phyloP scores from a whole-genome alignment of 2,113 vertebrate genomes.

The Trachemys scripta region DNA sequence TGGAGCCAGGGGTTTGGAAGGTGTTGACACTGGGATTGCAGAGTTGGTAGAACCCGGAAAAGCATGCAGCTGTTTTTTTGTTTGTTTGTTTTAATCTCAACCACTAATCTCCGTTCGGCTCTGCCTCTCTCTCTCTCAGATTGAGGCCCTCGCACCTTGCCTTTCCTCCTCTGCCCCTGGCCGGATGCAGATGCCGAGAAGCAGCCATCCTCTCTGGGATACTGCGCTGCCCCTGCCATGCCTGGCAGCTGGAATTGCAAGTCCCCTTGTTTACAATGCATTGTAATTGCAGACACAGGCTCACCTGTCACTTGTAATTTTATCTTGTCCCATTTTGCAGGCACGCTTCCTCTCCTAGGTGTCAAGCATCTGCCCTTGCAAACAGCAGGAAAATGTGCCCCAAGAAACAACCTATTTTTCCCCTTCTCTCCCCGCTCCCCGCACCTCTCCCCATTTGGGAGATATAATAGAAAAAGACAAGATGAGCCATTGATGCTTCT shows the following conservation, averaged over 20 bases:
- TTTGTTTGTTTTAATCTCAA: not conserved
- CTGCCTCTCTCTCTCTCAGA: not conserved
- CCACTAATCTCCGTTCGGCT: not conserved
- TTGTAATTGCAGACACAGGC: conserved; percentile 77
- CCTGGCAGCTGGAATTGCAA: conserved; percentile 62
- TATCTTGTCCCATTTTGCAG: conserved; percentile 69
- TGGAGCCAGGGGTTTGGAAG: not conserved
- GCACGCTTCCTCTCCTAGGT: conserved; percentile 52
- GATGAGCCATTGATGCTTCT: accelerated
- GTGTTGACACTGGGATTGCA: not conserved
- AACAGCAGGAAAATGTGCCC: conserved; percentile 37
- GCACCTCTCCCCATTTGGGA: not conserved
- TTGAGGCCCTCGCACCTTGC: not conserved
- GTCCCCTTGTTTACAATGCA: conserved; percentile 74
- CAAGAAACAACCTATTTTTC: not conserved
- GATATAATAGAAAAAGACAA: not conserved
- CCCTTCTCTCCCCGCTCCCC: not conserved
- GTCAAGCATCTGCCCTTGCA: conserved; percentile 62
- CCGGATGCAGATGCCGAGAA: not conserved
- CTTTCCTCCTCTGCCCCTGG: not conserved
- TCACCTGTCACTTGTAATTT: conserved; percentile 76
- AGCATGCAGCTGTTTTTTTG: not conserved
- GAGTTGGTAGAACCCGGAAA: not conserved
- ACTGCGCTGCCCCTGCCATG: conserved; percentile 16
- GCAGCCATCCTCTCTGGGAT: not conserved